phyloP scores from a whole-genome alignment of 2,888 invertebrate genomes.

The Papilio gigon region DNA sequence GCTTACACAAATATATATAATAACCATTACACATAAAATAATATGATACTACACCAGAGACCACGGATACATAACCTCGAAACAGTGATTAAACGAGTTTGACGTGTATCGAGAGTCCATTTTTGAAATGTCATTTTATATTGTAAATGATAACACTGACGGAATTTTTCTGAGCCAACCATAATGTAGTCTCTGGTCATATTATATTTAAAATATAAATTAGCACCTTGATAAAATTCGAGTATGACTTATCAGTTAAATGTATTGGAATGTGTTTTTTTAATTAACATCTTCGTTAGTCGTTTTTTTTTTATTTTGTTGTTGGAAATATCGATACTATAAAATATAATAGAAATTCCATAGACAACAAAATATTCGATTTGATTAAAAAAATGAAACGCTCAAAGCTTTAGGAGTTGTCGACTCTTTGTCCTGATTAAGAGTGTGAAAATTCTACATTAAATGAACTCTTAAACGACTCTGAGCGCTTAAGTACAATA shows the following conservation, averaged over 20 bases:
- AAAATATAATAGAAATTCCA: slow-evolving; percentile 77
- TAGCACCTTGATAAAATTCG: slow-evolving; percentile 63
- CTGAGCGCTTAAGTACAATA: no score
- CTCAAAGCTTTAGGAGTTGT: no score
- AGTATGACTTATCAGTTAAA: slow-evolving; percentile 47
- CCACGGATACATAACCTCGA: neutral
- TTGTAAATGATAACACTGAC: no score
- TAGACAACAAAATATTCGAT: slow-evolving; percentile 48
- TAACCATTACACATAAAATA: slow-evolving; percentile 51
- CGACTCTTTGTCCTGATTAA: no score
- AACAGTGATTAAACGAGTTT: no score
- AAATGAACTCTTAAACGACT: no score
- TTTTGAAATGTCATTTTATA: no score
- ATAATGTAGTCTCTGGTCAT: slow-evolving; percentile 42
- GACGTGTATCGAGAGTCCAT: no score
- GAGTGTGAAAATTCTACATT: no score
- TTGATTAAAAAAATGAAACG: slow-evolving; percentile 37
- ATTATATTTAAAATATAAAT: slow-evolving; percentile 49
- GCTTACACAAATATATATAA: slow-evolving; percentile 47
- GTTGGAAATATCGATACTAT: slow-evolving; percentile 75
- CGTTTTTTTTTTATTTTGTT: slow-evolving; percentile 50
- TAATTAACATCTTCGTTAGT: slow-evolving; percentile 60
- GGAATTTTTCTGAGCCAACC: slow-evolving; percentile 46
- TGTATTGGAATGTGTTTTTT: slow-evolving; percentile 37
- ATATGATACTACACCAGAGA: slow-evolving; percentile 38